These are phyloP conservation scores for Chauna torquata DNA, from an alignment of 2,113 vertebrate genomes.

Conservation along the genomic window DNA sequence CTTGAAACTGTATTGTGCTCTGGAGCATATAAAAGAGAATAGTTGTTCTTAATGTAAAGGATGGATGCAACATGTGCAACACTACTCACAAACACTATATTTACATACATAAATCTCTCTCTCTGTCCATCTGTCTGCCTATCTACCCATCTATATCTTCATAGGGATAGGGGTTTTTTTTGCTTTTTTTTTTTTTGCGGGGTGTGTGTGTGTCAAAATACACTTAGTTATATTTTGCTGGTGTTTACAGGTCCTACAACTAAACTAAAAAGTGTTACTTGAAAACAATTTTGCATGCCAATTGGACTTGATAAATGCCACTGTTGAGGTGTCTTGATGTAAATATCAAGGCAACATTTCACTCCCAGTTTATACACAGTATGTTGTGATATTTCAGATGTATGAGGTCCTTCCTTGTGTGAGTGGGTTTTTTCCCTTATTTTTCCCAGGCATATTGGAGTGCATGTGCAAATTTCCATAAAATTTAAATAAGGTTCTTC, in stretches of 20 bases:
- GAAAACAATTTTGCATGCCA: not conserved
- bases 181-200: not conserved
- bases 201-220: no score
- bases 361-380: constrained; percentile 26
- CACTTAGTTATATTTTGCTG: not conserved
- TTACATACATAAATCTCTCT: not conserved
- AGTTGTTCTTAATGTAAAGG: not conserved
- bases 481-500: constrained; percentile 91
- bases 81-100: not conserved
- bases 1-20: not conserved
- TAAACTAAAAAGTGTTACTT: constrained; percentile 1
- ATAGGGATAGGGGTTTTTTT: not conserved
- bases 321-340: constrained; percentile 5
- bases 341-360: constrained; percentile 61
- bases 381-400: constrained; percentile 61
- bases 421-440: constrained; percentile 34
- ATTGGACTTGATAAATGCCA: constrained; percentile 36
- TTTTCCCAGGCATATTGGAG: constrained; percentile 72
- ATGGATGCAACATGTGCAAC: not conserved
- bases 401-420: constrained; percentile 56
- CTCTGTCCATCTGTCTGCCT: not conserved
- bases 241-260: not conserved
- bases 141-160: not conserved
- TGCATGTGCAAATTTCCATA: constrained; percentile 86
- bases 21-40: not conserved